Evolutionary conservation across 1,140 invertebrate species (phyloP).

Genomic region (Nomia melanderi): DNA sequence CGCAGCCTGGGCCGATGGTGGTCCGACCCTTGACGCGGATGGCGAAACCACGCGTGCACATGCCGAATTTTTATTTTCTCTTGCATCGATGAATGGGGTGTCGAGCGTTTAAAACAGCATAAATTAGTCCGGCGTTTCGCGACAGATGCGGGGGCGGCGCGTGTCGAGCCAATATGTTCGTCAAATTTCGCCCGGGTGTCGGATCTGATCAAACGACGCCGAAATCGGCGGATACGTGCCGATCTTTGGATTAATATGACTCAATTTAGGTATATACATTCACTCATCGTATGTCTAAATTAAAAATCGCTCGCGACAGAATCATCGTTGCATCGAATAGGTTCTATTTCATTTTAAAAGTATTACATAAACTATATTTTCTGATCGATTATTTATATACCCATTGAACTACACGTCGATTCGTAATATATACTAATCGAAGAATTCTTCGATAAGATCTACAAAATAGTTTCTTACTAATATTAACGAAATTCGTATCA

Average conservation of each 20-base stretch:
- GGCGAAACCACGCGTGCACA: constrained; percentile 19
- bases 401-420: too few species aligned
- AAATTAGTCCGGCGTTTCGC: constrained; percentile 72
- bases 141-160: constrained; percentile 68
- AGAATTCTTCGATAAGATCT: too few species aligned
- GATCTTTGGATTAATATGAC: not conserved
- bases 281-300: too few species aligned
- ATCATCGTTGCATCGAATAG: too few species aligned
- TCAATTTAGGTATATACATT: too few species aligned
- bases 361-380: too few species aligned
- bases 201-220: constrained; percentile 56
- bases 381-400: too few species aligned
- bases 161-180: constrained; percentile 64
- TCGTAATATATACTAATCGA: too few species aligned
- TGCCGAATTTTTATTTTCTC: constrained; percentile 31
- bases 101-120: constrained; percentile 75
- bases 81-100: constrained; percentile 62
- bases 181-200: constrained; percentile 47
- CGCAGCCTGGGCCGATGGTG: constrained; percentile 51
- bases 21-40: constrained; percentile 21
- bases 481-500: too few species aligned
- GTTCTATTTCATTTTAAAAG: too few species aligned
- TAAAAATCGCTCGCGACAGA: too few species aligned
- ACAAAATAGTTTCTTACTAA: too few species aligned
- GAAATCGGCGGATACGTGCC: not conserved